phyloP scores from a whole-genome alignment of 2,888 invertebrate genomes.

The Hirtodrosophila confusa region DNA sequence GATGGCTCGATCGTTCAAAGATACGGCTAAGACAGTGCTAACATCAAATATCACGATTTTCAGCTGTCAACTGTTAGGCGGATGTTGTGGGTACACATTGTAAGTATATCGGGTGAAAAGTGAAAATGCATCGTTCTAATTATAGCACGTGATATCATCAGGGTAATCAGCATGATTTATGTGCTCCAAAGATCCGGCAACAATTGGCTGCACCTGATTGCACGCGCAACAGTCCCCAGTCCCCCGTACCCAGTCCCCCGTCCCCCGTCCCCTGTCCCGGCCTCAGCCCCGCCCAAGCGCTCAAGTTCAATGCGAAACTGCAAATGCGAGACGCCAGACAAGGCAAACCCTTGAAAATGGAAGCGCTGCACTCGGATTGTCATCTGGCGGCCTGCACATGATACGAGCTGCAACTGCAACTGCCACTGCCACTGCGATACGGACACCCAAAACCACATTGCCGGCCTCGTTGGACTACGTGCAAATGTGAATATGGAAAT shows the following conservation, averaged over 20 bases:
- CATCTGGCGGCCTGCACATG: constrained; percentile 47
- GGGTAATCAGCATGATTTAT: constrained; percentile 60
- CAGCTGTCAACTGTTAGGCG: constrained; percentile 68
- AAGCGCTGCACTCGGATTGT: constrained; percentile 48
- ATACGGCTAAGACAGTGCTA: constrained; percentile 28
- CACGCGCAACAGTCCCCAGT: constrained; percentile 23
- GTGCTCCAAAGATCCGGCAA: constrained; percentile 69
- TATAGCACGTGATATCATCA: constrained; percentile 73
- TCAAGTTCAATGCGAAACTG: constrained; percentile 75
- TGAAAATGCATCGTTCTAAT: constrained; percentile 77
- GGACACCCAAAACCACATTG: constrained; percentile 51
- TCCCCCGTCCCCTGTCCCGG: background rate
- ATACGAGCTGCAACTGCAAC: constrained; percentile 31
- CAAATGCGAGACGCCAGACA: constrained; percentile 71
- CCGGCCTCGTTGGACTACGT: constrained; percentile 28
- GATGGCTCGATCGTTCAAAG: constrained; percentile 24
- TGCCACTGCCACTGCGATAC: constrained; percentile 3
- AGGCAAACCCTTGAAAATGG: constrained; percentile 79
- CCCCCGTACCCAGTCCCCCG: background rate
- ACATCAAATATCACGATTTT: constrained; percentile 79
- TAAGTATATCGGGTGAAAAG: constrained; percentile 61
- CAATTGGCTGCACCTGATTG: constrained; percentile 76
- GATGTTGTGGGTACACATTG: constrained; percentile 46
- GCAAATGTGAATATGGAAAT: constrained; percentile 55
- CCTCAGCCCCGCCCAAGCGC: constrained; percentile 28